These are phyloP conservation scores for Echinarachnius parma DNA, from an alignment of 53 echinoderm and acorn worm genomes.

Conservation along the genomic window DNA sequence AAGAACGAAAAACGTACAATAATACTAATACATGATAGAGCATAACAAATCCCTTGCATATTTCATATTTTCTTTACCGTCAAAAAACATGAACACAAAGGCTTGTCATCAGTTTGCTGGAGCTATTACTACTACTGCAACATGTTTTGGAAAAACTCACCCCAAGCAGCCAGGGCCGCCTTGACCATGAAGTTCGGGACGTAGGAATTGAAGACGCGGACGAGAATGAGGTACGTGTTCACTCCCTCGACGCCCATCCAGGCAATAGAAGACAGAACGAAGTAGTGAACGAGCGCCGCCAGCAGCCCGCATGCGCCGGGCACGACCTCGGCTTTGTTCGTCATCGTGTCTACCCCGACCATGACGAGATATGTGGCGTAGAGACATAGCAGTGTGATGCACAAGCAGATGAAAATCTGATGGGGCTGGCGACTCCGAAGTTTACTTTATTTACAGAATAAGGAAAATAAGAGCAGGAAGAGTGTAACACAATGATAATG, in stretches of 20 bases:
- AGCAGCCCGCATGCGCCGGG: not conserved
- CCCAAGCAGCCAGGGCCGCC: constrained; percentile 25
- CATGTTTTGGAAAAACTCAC: constrained; percentile 3
- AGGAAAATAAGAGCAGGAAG: too few species aligned
- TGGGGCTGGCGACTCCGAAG: constrained; percentile 15
- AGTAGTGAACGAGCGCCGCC: constrained; percentile 23
- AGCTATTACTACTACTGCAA: too few species aligned
- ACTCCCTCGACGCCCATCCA: constrained; percentile 39
- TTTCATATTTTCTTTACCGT: too few species aligned
- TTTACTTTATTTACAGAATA: too few species aligned
- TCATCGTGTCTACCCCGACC: not conserved
- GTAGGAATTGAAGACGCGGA: constrained; percentile 28
- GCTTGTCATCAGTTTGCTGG: too few species aligned
- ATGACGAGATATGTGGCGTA: constrained; percentile 19
- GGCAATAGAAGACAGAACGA: constrained; percentile 12
- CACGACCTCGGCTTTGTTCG: not conserved
- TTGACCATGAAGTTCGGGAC: constrained; percentile 20
- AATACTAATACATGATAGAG: too few species aligned
- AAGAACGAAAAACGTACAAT: too few species aligned
- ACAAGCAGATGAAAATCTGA: constrained; percentile 23
- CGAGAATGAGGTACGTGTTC: constrained; percentile 24
- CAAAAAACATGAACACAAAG: too few species aligned
- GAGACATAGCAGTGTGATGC: constrained; percentile 10
- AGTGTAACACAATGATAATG: too few species aligned
- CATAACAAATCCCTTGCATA: too few species aligned